phyloP scores from a whole-genome alignment of 1,140 invertebrate species.

The Stenopsyche tienmushanensis region DNA sequence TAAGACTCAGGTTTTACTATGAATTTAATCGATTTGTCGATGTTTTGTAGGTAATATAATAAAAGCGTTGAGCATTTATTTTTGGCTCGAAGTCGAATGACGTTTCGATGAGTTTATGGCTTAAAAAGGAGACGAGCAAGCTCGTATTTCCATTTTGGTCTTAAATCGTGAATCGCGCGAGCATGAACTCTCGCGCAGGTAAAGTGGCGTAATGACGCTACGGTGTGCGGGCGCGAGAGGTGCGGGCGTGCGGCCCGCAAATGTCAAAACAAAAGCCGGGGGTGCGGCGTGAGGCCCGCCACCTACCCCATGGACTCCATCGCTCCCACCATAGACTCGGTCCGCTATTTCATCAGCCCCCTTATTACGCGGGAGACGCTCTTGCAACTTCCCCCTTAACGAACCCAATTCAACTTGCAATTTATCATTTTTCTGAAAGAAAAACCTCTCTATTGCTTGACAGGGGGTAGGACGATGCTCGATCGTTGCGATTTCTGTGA shows the following conservation, averaged over 20 bases:
- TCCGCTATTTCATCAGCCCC: background rate
- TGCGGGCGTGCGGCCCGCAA: no score
- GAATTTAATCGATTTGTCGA: no score
- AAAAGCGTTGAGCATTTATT: no score
- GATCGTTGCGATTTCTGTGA: background rate
- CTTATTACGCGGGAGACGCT: background rate
- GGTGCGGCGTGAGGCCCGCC: no score
- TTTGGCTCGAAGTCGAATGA: no score
- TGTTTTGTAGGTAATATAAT: no score
- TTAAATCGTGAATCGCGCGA: background rate
- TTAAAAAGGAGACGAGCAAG: no score
- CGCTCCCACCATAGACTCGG: background rate
- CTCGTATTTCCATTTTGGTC: no score
- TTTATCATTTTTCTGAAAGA: background rate
- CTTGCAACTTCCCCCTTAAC: background rate
- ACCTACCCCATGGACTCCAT: no score
- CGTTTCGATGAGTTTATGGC: no score
- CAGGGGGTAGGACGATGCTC: background rate
- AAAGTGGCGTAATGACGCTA: constrained; percentile 5
- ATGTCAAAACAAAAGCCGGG: background rate
- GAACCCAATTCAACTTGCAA: background rate
- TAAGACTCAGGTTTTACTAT: no score
- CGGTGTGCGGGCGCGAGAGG: background rate
- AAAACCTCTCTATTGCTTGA: background rate
- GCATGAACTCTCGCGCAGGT: background rate